Evolutionary conservation across 2,113 vertebrate species (phyloP).

Genomic region (Thamnaconus septentrionalis): DNA sequence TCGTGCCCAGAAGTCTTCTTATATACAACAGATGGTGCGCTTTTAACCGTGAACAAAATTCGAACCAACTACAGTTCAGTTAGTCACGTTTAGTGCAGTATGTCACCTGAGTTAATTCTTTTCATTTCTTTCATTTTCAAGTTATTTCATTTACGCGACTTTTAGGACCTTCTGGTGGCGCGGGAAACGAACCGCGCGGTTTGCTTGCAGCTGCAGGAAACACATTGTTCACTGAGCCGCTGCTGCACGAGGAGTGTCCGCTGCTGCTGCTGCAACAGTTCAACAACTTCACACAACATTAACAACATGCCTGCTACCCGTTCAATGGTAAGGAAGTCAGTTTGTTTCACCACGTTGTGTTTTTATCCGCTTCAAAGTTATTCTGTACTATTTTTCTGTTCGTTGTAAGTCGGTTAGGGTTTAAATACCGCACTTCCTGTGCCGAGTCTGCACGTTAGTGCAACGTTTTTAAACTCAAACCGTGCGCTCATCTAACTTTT

Average conservation of each 20-base stretch:
- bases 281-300: background rate
- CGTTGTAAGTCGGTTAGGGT: background rate
- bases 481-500: too few species aligned
- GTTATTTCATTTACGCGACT: slow-evolving; percentile 32
- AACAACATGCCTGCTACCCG: slow-evolving; percentile 69
- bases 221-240: slow-evolving; percentile 29
- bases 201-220: slow-evolving; percentile 4
- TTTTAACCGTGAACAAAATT: rapidly evolving
- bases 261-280: too few species aligned
- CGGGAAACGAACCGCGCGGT: slow-evolving; percentile 53
- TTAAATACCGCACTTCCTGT: background rate
- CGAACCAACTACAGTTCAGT: rapidly evolving
- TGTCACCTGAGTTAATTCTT: too few species aligned
- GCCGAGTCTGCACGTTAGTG: too few species aligned
- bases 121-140: background rate
- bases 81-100: too few species aligned
- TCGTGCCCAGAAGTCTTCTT: rapidly evolving
- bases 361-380: too few species aligned
- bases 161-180: slow-evolving; percentile 68
- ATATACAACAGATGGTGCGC: rapidly evolving
- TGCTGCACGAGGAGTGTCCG: background rate
- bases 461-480: too few species aligned
- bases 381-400: too few species aligned
- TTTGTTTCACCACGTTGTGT: too few species aligned
- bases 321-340: slow-evolving; percentile 61